Percentiles rank a stretch among this genome's conserved stretches.
These are phyloP conservation scores for Vulpes lagopus DNA, from an alignment of 2,113 vertebrate genomes.

Conservation along the genomic window DNA sequence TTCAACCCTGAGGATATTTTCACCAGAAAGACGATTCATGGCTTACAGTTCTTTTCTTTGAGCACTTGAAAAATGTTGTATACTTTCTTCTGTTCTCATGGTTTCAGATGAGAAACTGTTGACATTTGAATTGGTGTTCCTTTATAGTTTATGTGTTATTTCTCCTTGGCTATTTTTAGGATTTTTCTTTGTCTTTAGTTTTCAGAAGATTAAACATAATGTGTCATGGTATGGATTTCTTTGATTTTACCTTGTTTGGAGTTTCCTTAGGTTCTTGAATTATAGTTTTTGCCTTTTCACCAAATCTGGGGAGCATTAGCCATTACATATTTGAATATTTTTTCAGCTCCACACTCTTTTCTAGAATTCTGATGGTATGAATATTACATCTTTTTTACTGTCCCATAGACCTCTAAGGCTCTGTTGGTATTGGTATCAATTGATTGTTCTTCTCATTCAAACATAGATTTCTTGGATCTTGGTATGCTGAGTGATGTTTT, in stretches of 20 bases:
- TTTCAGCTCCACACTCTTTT: not conserved
- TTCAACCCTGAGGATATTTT: not conserved
- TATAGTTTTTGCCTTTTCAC: conserved; percentile 16
- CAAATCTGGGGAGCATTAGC: not conserved
- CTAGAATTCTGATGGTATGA: not conserved
- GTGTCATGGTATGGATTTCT: not conserved
- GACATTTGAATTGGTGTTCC: not conserved
- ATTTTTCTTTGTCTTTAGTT: not conserved
- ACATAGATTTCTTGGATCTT: not conserved
- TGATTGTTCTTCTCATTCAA: not conserved
- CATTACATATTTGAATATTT: not conserved
- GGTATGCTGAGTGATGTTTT: not conserved
- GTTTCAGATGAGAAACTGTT: conserved; percentile 6
- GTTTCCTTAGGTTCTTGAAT: not conserved
- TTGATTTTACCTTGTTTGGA: not conserved
- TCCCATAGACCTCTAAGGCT: not conserved
- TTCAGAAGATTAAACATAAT: conserved; percentile 35
- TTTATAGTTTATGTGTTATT: not conserved
- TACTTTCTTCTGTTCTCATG: not conserved
- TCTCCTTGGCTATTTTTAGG: not conserved
- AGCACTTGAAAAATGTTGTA: not conserved
- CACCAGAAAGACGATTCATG: not conserved
- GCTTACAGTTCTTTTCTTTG: not conserved
- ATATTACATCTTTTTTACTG: not conserved
- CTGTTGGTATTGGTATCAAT: not conserved